Conservation (phyloP, 2,113 vertebrate genomes). For the Fulmarus glacialis region DNA sequence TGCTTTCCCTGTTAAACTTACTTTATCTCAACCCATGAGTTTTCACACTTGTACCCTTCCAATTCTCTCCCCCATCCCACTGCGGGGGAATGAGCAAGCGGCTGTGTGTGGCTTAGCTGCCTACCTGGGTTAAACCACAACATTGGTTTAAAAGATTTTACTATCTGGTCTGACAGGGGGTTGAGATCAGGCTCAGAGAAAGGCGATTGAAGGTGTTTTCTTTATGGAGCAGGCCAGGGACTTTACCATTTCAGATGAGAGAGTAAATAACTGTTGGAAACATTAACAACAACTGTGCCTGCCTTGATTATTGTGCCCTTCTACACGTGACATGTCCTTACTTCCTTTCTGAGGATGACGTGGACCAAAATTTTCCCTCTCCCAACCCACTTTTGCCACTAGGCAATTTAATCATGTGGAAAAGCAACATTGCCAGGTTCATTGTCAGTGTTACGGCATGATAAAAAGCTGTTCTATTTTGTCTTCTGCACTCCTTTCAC, state of each 20-base stretch:
- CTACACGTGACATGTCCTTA: not conserved
- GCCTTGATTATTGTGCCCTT: not conserved
- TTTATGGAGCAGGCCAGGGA: not conserved
- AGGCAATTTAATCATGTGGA: constrained; percentile 7
- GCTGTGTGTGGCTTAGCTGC: not conserved
- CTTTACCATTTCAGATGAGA: not conserved
- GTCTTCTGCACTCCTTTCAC: not conserved
- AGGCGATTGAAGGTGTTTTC: not conserved
- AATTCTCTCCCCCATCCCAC: not conserved
- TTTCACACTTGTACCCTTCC: not conserved
- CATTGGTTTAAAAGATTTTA: not conserved
- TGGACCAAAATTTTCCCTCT: not conserved
- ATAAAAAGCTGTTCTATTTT: constrained; percentile 9
- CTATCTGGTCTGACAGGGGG: not conserved
- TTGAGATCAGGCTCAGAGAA: not conserved
- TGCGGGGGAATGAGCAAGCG: not conserved
- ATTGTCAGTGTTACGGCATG: not conserved
- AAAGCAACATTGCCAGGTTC: constrained; percentile 7
- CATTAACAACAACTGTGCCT: not conserved
- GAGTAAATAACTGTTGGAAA: not conserved
- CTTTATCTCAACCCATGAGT: not conserved
- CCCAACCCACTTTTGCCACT: constrained; percentile 4
- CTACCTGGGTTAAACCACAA: not conserved
- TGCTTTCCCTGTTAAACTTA: not conserved
- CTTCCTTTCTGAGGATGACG: not conserved